A percentile compares a stretch with the other conserved stretches of the same genome.
Evolutionary conservation across 2,113 vertebrate species (phyloP).

Genomic region (Nicator chloris): DNA sequence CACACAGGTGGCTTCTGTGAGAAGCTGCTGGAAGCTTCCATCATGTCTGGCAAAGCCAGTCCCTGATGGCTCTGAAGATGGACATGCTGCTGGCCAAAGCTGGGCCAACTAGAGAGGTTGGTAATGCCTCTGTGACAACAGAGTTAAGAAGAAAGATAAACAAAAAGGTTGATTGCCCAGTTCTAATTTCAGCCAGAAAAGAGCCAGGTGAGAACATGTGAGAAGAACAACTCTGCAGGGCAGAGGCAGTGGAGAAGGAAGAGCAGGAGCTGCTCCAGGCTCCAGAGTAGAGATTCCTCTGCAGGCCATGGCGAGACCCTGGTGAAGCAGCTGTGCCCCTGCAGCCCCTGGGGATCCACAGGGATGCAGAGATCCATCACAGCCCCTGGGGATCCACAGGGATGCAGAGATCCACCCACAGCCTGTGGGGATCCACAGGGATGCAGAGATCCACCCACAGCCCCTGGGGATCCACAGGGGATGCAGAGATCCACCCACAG

Average conservation of each 20-base stretch:
- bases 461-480: not conserved
- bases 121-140: not conserved
- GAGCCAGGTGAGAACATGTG: not conserved
- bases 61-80: not conserved
- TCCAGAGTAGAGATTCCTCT: not conserved
- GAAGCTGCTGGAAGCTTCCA: not conserved
- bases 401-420: not conserved
- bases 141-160: not conserved
- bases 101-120: not conserved
- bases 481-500: not conserved
- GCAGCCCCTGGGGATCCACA: not conserved
- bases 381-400: not conserved
- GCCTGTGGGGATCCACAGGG: not conserved
- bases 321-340: not conserved
- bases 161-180: not conserved
- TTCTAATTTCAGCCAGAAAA: not conserved
- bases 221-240: too few relatives aligned
- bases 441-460: not conserved
- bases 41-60: not conserved
- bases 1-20: not conserved
- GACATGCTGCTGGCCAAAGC: not conserved
- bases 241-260: not conserved
- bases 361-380: not conserved
- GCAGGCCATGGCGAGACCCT: not conserved
- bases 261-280: not conserved